These are phyloP conservation scores for Lutjanus erythropterus DNA, from an alignment of 2,113 vertebrate species.

Conservation along the genomic window DNA sequence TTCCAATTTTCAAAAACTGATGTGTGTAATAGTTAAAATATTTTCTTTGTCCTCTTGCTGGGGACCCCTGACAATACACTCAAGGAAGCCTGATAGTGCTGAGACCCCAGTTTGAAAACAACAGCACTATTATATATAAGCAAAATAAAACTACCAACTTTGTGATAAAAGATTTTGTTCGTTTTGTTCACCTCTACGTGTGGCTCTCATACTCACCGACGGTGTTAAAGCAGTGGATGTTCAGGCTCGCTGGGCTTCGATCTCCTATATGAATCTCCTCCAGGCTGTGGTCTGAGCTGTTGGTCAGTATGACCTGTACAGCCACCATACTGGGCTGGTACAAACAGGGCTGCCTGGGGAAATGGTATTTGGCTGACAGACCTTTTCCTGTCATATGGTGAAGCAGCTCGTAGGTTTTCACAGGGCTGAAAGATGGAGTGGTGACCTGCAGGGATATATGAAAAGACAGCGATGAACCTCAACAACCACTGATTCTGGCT, in stretches of 20 bases:
- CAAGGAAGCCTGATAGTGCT: too few relatives aligned
- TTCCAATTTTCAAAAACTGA: too few relatives aligned
- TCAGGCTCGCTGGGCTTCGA: slow-evolving; percentile 84
- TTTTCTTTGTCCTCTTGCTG: too few relatives aligned
- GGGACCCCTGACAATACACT: too few relatives aligned
- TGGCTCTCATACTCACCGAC: slow-evolving; percentile 70
- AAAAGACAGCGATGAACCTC: background rate
- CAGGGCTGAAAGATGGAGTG: slow-evolving; percentile 87
- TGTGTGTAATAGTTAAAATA: too few relatives aligned
- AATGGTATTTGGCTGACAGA: slow-evolving; percentile 91
- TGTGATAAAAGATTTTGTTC: too few relatives aligned
- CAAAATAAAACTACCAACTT: too few relatives aligned
- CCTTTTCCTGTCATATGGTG: slow-evolving; percentile 97
- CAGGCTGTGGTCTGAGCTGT: slow-evolving; percentile 88
- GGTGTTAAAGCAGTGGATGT: slow-evolving; percentile 89
- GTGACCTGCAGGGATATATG: slow-evolving; percentile 83
- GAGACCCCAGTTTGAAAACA: too few relatives aligned
- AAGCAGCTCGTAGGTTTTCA: slow-evolving; percentile 89
- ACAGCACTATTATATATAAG: too few relatives aligned
- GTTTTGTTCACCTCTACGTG: too few relatives aligned
- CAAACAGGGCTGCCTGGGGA: slow-evolving; percentile 91
- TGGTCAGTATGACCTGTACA: slow-evolving; percentile 90
- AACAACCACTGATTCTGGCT: background rate
- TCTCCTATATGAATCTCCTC: slow-evolving; percentile 91
- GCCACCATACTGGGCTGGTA: slow-evolving; percentile 91